Conservation (phyloP, 2,888 invertebrate genomes). For the Hyposoter didymator region DNA sequence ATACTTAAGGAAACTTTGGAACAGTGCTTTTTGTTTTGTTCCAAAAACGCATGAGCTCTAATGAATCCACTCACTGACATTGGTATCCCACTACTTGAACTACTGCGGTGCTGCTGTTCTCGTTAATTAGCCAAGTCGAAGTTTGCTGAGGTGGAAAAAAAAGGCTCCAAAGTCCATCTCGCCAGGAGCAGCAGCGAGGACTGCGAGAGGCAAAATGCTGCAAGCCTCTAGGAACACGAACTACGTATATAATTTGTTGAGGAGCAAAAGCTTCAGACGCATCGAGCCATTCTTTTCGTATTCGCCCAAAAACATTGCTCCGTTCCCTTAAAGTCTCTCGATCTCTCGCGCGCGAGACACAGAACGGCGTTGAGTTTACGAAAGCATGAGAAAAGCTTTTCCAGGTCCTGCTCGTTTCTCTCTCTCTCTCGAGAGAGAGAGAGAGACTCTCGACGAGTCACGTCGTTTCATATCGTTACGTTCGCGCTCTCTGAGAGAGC, state of each 20-base stretch:
- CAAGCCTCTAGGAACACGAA: conserved; percentile 15
- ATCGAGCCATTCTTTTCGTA: conserved; percentile 63
- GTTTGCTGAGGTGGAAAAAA: conserved; percentile 59
- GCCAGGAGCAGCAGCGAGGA: not conserved
- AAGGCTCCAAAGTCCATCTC: conserved; percentile 51
- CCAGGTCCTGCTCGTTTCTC: conserved; percentile 39
- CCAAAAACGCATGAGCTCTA: conserved; percentile 25
- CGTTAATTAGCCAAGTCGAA: conserved; percentile 66
- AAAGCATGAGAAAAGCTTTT: conserved; percentile 60
- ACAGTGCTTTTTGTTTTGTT: not conserved
- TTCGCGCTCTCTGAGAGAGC: conserved; percentile 9
- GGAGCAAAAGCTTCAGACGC: conserved; percentile 25
- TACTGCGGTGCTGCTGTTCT: conserved; percentile 31
- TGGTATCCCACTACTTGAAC: conserved; percentile 24
- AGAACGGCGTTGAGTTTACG: conserved; percentile 38
- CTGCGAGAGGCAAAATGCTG: conserved; percentile 22
- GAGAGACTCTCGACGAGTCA: conserved; percentile 36
- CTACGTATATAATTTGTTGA: conserved; percentile 25
- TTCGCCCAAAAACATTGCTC: conserved; percentile 42
- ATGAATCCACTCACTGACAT: conserved; percentile 27
- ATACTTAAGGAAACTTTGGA: conserved; percentile 21
- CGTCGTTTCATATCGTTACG: conserved; percentile 52
- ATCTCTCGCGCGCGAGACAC: conserved; percentile 8
- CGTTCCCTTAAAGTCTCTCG: conserved; percentile 8
- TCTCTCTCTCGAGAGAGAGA: conserved; percentile 31